Conservation (phyloP, 2,113 vertebrate species). For the Tauraco erythrolophus region DNA sequence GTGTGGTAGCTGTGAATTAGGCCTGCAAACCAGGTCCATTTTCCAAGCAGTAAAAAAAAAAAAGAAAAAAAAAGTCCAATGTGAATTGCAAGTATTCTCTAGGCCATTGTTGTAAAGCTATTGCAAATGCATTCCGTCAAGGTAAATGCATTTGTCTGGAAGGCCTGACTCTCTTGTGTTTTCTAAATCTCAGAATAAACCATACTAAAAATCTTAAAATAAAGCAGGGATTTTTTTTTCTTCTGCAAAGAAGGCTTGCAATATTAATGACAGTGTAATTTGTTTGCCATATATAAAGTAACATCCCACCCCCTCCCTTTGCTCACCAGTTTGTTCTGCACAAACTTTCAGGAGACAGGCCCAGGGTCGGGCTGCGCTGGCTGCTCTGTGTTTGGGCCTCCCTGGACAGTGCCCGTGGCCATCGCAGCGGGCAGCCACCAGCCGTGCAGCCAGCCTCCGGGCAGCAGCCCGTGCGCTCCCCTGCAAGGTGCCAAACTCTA, state of each 20-base stretch:
- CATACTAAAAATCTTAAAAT: conserved; percentile 88
- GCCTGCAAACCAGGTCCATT: conserved; percentile 83
- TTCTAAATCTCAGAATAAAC: conserved; percentile 88
- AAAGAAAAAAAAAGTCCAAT: conserved; percentile 71
- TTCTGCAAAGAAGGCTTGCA: conserved; percentile 79
- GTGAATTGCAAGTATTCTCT: conserved; percentile 91
- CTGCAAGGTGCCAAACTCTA: not conserved
- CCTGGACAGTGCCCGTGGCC: not conserved
- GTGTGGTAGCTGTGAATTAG: conserved; percentile 88
- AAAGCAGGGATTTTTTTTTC: conserved; percentile 79
- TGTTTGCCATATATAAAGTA: conserved; percentile 84
- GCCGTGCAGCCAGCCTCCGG: not conserved
- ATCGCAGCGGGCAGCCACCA: accelerated
- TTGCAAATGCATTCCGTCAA: conserved; percentile 91
- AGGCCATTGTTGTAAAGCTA: conserved; percentile 89
- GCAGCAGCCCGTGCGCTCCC: not conserved
- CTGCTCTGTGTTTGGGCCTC: not conserved
- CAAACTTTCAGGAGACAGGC: conserved; percentile 53
- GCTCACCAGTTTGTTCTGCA: conserved; percentile 59
- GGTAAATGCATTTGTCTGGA: conserved; percentile 90
- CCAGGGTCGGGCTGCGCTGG: accelerated
- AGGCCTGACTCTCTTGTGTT: conserved; percentile 88
- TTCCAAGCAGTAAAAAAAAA: conserved; percentile 77
- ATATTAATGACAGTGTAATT: conserved; percentile 92
- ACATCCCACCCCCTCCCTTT: conserved; percentile 30